Evolutionary conservation across 53 echinoderm and acorn worm genomes (phyloP), one percentile per base, ranked within the genome.

Genomic region (Holothuria scabra): DNA sequence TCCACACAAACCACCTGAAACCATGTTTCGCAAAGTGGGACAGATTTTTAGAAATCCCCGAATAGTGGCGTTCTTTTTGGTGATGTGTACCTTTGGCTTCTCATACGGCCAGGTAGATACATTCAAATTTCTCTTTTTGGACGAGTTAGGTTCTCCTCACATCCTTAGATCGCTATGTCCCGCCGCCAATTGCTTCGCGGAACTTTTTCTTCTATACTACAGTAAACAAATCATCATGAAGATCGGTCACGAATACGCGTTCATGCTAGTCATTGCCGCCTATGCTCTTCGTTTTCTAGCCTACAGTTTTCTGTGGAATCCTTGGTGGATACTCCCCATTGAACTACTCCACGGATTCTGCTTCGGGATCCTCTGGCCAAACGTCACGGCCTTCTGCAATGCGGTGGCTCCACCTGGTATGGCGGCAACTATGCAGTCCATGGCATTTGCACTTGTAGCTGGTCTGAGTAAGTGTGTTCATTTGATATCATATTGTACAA

Each of bases 271-370:
- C 13, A 48, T 93, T 18, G 67, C 59, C 16, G 84, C 90, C 66
- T 96, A 94, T 31, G 90, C 86, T 38, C 38, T 90, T 22, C 85
- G 97, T 16, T 96, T 94, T 72, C 71, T 96, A 7, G 89, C 88
- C 55, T 96, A 93, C 63, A 92, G 93, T 5, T 83, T 96, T 59
- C 55, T 96, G 16, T 64, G 58, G 46, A 90, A 96, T 59, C 92
- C 97, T 8, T 96, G 94, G 93, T 46, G 85, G 21, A 89, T 96
- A 1, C 76, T 96, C 4, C 93, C 93, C 0, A 59, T 96, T 38
- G 94, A 96, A 62, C 86, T 92, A 1, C 89, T 96, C 5, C 97
- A 96, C 88, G 97, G 97, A 2, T 82, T 94, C 62, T 94, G 93
- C 5, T 96, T 85, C 66, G 97, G 97, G 0, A 88, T 91, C 11